Base-by-base conservation (phyloP, 2,888 invertebrate species). In the Trimorus sp. region DNA sequence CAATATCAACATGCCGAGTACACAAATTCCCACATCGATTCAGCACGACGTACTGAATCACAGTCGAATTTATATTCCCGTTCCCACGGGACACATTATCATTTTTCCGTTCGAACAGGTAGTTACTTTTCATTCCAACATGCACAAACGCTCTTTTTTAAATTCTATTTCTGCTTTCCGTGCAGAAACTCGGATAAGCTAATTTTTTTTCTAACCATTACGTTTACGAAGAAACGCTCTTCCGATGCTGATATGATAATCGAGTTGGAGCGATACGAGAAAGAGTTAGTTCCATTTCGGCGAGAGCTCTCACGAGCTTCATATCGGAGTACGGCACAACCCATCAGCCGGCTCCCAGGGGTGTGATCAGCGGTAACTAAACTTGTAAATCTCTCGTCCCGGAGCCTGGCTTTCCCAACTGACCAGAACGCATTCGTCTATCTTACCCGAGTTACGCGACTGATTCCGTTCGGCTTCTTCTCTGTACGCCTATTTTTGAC, bases 371-470 rank as follows among this genome's bases (percentile, higher is more conserved):
- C 78, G 89, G 87, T 91, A 91, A 91, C 91, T 91, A 90, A 91
- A 91, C 91, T 91, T 91, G 91, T 91, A 91, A 91, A 91, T 91
- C 91, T 91, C 89, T 85, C 88, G 85, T 81, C 84, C 84, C 83
- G 78, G 79, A 75, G 79, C 79, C 81, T 82, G 82, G 84, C 88
- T 88, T 85, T 89, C 90, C 90, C 90, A 89, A 89, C 91, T 91
- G 91, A 91, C 91, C 91, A 89, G 88, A 91, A 91, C 91, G 88
- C 91, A 91, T 91, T 90, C 88, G 90, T 91, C 91, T 90, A 87
- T 90, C 91, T 91, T 91, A 90, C 56, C 85, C 42, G 58, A 80
- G 74, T 73, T 73, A 62, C 59, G 70, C 48, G 56, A 48, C 11
- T 37, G 65, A 65, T 77, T 74, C 60, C 53, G 36, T 60, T 16